Conservation (phyloP, 2,888 invertebrate genomes). For the Bimastos eiseni region DNA sequence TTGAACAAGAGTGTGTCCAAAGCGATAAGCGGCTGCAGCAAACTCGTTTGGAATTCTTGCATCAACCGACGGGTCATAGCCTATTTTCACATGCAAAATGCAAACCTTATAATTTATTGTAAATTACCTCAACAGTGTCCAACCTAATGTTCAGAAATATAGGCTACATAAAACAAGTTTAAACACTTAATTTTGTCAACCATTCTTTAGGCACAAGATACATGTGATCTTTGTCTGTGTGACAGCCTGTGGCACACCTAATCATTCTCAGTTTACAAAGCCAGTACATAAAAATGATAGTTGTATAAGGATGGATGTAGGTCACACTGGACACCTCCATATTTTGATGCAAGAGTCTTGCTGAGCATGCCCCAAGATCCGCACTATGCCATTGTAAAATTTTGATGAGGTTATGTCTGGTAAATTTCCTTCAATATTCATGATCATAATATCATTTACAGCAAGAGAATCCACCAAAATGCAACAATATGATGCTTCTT, state of each 20-base stretch:
- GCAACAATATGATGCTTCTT: no score
- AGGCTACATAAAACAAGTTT: neutral
- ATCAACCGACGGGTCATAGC: conserved; percentile 46
- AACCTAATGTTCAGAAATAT: neutral
- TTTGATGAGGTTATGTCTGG: no score
- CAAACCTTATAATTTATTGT: no score
- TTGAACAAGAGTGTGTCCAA: conserved; percentile 54
- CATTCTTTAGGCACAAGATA: neutral
- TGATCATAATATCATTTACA: no score
- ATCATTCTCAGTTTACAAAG: neutral
- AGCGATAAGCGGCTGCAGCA: conserved; percentile 55
- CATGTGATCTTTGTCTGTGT: neutral
- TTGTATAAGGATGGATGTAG: neutral
- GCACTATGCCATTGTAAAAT: no score
- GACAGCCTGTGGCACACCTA: neutral
- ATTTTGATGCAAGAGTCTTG: no score
- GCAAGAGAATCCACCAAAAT: no score
- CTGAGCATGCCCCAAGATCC: no score
- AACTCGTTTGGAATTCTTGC: conserved; percentile 54
- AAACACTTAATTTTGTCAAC: neutral
- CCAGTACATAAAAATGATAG: neutral
- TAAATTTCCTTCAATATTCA: no score
- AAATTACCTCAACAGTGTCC: neutral
- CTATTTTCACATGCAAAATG: conserved; percentile 31
- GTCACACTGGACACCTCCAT: neutral